A percentile compares a stretch with the other conserved stretches of the same genome.
phyloP scores from a whole-genome alignment of 2,797 vertebrate genomes.

The Pangasius djambal region DNA sequence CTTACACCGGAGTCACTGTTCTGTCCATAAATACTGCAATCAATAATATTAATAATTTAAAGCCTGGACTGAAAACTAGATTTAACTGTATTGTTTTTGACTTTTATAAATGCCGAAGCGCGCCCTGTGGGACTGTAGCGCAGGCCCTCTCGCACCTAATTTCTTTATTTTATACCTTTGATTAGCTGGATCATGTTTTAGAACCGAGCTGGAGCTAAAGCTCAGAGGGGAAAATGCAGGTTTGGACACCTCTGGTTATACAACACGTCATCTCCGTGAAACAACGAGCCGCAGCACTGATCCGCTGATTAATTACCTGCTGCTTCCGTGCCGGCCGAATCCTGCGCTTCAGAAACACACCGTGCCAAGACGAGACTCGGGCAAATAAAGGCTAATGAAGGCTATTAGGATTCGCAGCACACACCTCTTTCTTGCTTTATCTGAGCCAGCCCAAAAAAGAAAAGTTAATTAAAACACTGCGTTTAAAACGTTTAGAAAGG shows the following conservation, averaged over 20 bases:
- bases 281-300: neutral
- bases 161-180: neutral
- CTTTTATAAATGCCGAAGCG: neutral
- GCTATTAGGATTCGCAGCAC: neutral
- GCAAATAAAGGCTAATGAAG: neutral
- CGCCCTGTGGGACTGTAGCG: too few species aligned
- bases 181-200: neutral
- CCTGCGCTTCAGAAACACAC: neutral
- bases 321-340: neutral
- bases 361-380: neutral
- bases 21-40: too few species aligned
- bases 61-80: neutral
- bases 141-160: too few species aligned
- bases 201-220: neutral
- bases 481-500: neutral
- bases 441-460: too few species aligned
- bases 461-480: neutral
- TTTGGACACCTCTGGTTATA: neutral
- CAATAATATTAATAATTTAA: neutral
- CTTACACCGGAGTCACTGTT: too few species aligned
- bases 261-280: neutral
- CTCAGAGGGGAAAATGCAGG: neutral
- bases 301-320: slow-evolving; percentile 15
- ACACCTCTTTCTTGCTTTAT: neutral
- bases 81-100: neutral